Evolutionary conservation across 1,140 invertebrate genomes (phyloP).

Genomic region (Cryptotermes secundus): DNA sequence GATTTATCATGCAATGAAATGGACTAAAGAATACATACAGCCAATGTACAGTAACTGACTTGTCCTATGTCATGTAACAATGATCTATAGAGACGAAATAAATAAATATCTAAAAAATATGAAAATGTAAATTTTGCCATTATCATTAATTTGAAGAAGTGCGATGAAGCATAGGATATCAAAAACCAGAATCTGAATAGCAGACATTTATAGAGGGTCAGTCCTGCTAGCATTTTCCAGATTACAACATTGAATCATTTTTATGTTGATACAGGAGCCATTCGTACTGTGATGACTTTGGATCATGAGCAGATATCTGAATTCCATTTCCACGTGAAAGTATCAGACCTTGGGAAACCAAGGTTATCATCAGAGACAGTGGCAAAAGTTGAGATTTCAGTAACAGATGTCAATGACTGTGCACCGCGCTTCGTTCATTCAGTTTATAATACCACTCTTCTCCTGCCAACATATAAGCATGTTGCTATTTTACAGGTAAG

Average conservation of each 20-base stretch:
- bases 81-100: too few relatives aligned
- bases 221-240: too few relatives aligned
- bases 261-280: slow-evolving; percentile 59
- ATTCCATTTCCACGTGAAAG: slow-evolving; percentile 81
- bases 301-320: slow-evolving; percentile 75
- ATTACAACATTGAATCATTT: not conserved
- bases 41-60: too few relatives aligned
- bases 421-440: slow-evolving; percentile 70
- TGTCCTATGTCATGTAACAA: too few relatives aligned
- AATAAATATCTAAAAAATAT: too few relatives aligned
- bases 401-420: slow-evolving; percentile 86
- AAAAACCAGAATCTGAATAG: too few relatives aligned
- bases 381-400: slow-evolving; percentile 70
- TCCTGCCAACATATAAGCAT: slow-evolving; percentile 77
- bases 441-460: slow-evolving; percentile 73
- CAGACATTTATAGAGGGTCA: too few relatives aligned
- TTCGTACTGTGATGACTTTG: slow-evolving; percentile 71
- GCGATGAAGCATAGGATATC: too few relatives aligned
- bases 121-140: too few relatives aligned
- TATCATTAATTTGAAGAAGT: too few relatives aligned
- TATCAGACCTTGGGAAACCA: slow-evolving; percentile 83
- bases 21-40: too few relatives aligned
- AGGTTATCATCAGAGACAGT: slow-evolving; percentile 71
- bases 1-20: too few relatives aligned
- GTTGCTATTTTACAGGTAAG: slow-evolving; percentile 62